phyloP scores from a whole-genome alignment of 2,113 vertebrate genomes.

The Phalacrocorax brasilianus region DNA sequence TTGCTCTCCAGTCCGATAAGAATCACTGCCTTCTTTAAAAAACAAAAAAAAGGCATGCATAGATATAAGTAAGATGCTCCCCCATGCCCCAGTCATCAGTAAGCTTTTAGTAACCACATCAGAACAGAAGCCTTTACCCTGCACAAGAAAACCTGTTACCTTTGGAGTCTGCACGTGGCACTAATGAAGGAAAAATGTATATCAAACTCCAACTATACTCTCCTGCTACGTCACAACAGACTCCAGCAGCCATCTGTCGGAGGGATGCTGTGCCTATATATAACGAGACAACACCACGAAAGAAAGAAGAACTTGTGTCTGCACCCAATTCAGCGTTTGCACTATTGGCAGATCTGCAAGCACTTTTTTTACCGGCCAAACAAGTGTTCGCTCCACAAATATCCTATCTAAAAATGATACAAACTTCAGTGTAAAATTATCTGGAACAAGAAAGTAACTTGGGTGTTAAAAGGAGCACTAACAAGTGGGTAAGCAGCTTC shows the following conservation, averaged over 20 bases:
- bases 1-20: neutral
- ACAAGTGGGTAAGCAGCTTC: slow-evolving; percentile 30
- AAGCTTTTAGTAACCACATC: neutral
- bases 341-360: slow-evolving; percentile 11
- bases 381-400: neutral
- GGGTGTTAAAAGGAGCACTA: slow-evolving; percentile 20
- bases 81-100: neutral
- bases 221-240: neutral
- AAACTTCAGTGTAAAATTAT: slow-evolving; percentile 32
- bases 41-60: neutral
- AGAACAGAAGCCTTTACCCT: neutral
- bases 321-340: slow-evolving; percentile 35
- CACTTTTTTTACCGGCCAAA: neutral
- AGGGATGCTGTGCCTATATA: slow-evolving; percentile 18
- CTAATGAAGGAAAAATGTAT: neutral
- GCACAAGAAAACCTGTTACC: neutral
- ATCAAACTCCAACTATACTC: slow-evolving; percentile 3
- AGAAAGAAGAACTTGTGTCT: neutral
- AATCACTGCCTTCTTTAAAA: neutral
- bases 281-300: neutral
- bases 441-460: slow-evolving; percentile 10
- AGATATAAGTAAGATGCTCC: neutral
- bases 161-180: neutral
- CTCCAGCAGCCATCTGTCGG: slow-evolving; percentile 16
- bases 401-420: slow-evolving; percentile 19